Evolutionary conservation across 2,113 vertebrate species (phyloP), one percentile per base, ranked within the genome.

Genomic region (Syngnathoides biaculeatus): DNA sequence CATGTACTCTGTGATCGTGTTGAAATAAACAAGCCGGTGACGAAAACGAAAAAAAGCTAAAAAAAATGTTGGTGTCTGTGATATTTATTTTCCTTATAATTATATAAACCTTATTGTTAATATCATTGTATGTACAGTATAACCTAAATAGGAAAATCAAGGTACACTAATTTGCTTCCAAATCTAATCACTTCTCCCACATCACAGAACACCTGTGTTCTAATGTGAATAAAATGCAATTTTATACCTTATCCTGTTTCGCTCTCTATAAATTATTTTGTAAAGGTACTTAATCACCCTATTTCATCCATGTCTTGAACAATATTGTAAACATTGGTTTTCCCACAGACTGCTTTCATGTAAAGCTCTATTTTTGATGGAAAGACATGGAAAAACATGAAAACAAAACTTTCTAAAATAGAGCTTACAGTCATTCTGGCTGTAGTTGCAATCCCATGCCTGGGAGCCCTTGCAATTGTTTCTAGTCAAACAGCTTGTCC

Each of bases 61-160:
- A 47, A 39, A 47, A 19, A 5, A 68, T 70, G 76, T 69, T 53
- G 58, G 53, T 71, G 39, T 47, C 78, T 68, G 53, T 48, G 5
- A 55, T 80, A 84, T 87, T 87, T 86, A 86, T 87, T 88, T 79
- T 84, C 81, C 56, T 50, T 68, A 26, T 64, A 65, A 75, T 75
- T 68, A 0, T 80, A 77, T 73, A 64, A 77, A 79, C 72, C 71
- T 39, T 30, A 71, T 77, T 58, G 74, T 56, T 71, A 68, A 20
- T 47, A 50, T 35, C 45, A 42, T 69, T 76, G 12, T 43, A 65
- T 69, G 79, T 20, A 63, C 61, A 79, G 79, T 20, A 63, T 64
- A 79, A 73, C 65, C n/a, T 26, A 15, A 61, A 60, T 62, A 67
- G 47, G 26, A 73, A 69, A 80, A 80, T 79, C 17, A 75, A 22